A percentile compares a stretch with the other conserved stretches of the same genome.
Conservation (phyloP, 2,113 vertebrate species). For the Coracopsis vasa region DNA sequence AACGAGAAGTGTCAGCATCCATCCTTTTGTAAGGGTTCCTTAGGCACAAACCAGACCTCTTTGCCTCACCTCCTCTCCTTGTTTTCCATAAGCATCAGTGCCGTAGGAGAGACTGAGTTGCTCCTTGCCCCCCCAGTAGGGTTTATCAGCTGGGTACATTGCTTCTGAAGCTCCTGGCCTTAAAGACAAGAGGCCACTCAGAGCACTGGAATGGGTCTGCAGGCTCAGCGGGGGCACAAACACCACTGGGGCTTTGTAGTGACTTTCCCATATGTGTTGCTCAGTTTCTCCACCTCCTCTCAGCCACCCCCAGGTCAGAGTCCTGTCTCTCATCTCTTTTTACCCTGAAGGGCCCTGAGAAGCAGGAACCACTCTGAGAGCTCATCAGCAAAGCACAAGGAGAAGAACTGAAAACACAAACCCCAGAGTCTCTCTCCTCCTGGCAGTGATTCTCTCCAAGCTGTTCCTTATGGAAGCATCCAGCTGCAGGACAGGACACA, state of each 20-base stretch:
- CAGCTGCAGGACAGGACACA: background rate
- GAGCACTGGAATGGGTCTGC: background rate
- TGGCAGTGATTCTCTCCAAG: background rate
- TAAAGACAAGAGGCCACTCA: background rate
- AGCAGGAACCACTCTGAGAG: background rate
- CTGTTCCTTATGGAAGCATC: background rate
- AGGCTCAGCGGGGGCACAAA: background rate
- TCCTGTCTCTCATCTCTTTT: background rate
- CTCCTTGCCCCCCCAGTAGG: background rate
- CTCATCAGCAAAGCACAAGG: background rate
- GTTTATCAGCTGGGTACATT: background rate
- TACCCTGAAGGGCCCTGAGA: background rate
- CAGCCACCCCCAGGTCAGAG: background rate
- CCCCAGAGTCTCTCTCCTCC: background rate
- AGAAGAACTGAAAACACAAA: background rate
- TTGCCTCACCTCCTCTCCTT: background rate
- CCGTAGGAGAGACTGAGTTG: background rate
- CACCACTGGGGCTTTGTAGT: fast-evolving
- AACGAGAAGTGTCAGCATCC: background rate
- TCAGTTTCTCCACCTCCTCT: background rate
- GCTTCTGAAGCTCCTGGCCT: background rate
- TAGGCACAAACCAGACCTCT: background rate
- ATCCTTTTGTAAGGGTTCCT: background rate
- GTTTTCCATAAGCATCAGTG: background rate
- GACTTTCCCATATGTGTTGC: background rate